Evolutionary conservation across 2,113 vertebrate species (phyloP), one percentile per base, ranked within the genome.

Genomic region (Tachysurus vachellii): DNA sequence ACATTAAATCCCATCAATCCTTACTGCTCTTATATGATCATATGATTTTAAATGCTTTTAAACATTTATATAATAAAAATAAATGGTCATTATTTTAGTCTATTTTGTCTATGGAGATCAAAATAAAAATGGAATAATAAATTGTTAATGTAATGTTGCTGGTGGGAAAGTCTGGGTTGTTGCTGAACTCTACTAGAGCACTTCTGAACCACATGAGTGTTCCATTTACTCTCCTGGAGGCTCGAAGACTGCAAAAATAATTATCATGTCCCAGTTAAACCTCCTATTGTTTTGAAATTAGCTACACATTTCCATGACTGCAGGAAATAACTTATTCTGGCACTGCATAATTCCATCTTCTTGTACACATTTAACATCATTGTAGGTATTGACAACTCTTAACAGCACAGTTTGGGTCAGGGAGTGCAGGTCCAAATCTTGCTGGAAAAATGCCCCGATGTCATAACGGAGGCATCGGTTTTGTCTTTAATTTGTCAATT

Each of bases 11-110:
- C 62, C 23, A 42, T 53, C 19, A 82, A 70, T 73, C 57, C 31
- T 42, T 3, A n/a, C 53, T 54, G 12, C 1, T 19, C 31, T 44
- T 21, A 23, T 36, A 36, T 36, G 54, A 42, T 31, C 31, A 5
- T 21, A 19, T 21, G 80, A 28, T 88, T 90, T 90, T 90, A 80
- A 84, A 80, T 19, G 44, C 1, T 61, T 80, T 85, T 73, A 85
- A 85, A 82, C 44, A 82, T 87, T 61, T 87, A 47, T 84, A 77
- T 68, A 26, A n/a, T 66, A 70, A 26, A 56, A 87, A 83, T 68
- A 57, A 87, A 87, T 79, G 23, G n/a, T 68, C 14, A 28, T 42
- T 57, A 21, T 66, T 54, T 21, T 8, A 31, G 2, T 31, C 36
- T 66, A 61, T 54, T 19, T 53, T 28, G 17, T 42, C 28, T 61